phyloP scores from a whole-genome alignment of 2,797 vertebrate species.

The Argya squamiceps region DNA sequence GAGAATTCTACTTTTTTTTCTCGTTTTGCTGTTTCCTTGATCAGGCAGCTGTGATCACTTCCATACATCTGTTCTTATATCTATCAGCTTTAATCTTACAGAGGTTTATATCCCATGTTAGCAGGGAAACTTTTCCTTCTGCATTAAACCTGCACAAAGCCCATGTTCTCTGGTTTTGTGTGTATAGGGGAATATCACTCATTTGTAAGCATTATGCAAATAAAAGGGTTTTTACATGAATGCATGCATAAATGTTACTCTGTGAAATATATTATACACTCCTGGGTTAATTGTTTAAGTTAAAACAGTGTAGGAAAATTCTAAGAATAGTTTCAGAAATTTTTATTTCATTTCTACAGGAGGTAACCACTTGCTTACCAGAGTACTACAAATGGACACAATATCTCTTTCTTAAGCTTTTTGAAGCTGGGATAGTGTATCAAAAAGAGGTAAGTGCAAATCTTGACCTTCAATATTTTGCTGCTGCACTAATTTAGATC shows the following conservation, averaged over 20 bases:
- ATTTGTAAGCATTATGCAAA: not conserved
- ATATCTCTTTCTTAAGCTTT: slow-evolving; percentile 92
- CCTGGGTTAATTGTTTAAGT: not conserved
- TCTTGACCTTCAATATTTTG: not conserved
- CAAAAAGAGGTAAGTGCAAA: slow-evolving; percentile 90
- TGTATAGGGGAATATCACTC: not conserved
- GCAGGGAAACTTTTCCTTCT: not conserved
- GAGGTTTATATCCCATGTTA: not conserved
- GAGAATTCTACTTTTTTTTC: not conserved
- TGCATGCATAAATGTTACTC: not conserved
- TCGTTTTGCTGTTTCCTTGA: not conserved
- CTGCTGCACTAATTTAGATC: not conserved
- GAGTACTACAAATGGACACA: slow-evolving; percentile 99
- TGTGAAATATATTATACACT: not conserved
- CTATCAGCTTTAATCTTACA: not conserved
- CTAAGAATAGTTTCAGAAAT: not conserved
- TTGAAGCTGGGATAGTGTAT: slow-evolving; percentile 91
- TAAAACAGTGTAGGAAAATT: not conserved
- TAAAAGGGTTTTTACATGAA: not conserved
- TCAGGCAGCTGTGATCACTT: not conserved
- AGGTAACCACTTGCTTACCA: slow-evolving; percentile 91
- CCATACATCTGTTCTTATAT: not conserved
- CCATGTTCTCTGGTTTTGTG: not conserved
- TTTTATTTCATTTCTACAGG: slow-evolving; percentile 77
- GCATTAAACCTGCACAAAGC: not conserved